These are phyloP conservation scores for Drosophila mojavensis DNA, from an alignment of 1,140 invertebrate species.

Conservation along the genomic window DNA sequence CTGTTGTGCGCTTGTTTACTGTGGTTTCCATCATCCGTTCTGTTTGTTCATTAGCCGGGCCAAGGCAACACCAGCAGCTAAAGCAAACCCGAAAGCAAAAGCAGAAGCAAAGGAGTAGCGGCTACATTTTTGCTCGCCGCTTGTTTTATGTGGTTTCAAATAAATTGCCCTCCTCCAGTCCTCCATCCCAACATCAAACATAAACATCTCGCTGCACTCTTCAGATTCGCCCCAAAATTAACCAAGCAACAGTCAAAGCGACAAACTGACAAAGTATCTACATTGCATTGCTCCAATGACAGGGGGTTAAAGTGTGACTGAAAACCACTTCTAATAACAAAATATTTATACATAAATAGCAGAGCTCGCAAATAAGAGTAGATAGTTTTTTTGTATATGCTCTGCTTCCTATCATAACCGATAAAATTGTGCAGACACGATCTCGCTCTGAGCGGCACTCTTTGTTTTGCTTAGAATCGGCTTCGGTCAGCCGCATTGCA, in stretches of 20 bases:
- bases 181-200: slow-evolving; percentile 39
- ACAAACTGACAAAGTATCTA: background rate
- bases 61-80: slow-evolving; percentile 45
- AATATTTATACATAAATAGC: no score
- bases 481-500: no score
- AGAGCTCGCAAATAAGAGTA: no score
- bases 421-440: no score
- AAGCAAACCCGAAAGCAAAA: background rate
- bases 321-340: no score
- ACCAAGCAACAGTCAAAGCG: background rate
- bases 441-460: no score
- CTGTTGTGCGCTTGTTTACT: slow-evolving; percentile 64
- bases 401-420: no score
- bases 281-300: background rate
- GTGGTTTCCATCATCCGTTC: slow-evolving; percentile 78
- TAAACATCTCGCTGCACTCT: slow-evolving; percentile 35
- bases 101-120: slow-evolving; percentile 4
- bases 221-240: slow-evolving; percentile 2
- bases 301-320: background rate
- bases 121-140: slow-evolving; percentile 71
- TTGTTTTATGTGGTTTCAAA: slow-evolving; percentile 81
- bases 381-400: no score
- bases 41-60: slow-evolving; percentile 77
- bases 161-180: slow-evolving; percentile 76
- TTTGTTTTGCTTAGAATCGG: no score